A percentile compares a stretch with the other conserved stretches of the same genome.
Conservation (phyloP, 1,140 invertebrate genomes). For the Apolygus lucorum region DNA sequence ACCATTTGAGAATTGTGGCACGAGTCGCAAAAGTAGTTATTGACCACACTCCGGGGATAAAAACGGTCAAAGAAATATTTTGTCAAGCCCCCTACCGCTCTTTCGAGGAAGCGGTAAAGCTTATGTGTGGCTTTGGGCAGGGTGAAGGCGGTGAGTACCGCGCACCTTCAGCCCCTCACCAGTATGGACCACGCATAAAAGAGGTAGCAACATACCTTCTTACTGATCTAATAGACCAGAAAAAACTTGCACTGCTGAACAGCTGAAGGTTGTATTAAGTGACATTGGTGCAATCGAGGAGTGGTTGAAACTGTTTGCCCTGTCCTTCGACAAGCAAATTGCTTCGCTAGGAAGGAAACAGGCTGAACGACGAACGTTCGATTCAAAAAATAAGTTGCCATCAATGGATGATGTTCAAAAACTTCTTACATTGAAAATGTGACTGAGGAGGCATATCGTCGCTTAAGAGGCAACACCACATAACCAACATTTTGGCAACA, state of each 20-base stretch:
- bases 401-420: background rate
- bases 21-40: background rate
- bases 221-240: background rate
- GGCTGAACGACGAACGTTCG: background rate
- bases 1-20: background rate
- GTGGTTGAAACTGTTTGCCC: background rate
- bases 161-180: slow-evolving; percentile 5
- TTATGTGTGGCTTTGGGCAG: slow-evolving; percentile 14
- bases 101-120: background rate
- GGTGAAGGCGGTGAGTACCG: slow-evolving; percentile 6
- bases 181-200: slow-evolving; percentile 10
- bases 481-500: too few species aligned
- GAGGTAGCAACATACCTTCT: background rate
- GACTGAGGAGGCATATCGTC: background rate
- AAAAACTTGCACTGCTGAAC: background rate
- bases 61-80: background rate
- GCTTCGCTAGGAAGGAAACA: background rate
- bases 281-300: background rate
- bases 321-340: background rate
- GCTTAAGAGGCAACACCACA: too few species aligned
- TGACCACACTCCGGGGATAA: background rate
- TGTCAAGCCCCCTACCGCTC: background rate
- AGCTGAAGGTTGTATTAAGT: background rate
- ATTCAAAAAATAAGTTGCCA: background rate
- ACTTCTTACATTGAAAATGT: background rate